These are phyloP conservation scores for Orycteropus afer DNA, from an alignment of 2,113 vertebrate genomes.

Conservation along the genomic window DNA sequence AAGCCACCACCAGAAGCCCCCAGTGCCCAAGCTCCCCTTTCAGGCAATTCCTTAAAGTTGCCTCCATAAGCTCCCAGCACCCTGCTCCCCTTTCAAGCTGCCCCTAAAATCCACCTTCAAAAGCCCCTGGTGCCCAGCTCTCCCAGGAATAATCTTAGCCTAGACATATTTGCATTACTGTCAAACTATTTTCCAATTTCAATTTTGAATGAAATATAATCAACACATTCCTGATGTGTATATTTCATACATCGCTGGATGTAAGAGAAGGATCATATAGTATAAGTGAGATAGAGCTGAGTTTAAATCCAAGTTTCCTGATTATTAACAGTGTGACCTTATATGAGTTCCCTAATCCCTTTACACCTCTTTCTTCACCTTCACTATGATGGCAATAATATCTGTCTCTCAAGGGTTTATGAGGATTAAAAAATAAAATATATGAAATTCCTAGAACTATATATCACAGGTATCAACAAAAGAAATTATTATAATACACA, in stretches of 20 bases:
- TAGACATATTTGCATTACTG: background rate
- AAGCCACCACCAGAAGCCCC: too few relatives aligned
- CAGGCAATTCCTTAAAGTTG: too few relatives aligned
- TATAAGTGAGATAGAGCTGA: background rate
- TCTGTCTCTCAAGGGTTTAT: background rate
- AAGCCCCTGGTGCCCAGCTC: too few relatives aligned
- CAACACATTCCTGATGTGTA: background rate
- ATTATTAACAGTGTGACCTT: background rate
- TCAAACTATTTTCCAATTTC: constrained; percentile 14
- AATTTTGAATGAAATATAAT: background rate
- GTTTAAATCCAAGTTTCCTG: background rate
- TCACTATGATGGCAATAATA: background rate
- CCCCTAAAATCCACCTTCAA: too few relatives aligned
- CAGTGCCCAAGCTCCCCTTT: too few relatives aligned
- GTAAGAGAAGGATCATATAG: background rate
- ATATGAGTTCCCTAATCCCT: background rate
- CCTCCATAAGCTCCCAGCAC: too few relatives aligned
- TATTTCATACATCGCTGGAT: background rate
- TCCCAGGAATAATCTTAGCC: background rate
- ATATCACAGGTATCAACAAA: background rate
- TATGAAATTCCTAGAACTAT: background rate
- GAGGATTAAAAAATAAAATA: constrained; percentile 10
- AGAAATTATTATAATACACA: background rate
- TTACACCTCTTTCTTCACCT: background rate
- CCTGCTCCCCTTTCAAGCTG: too few relatives aligned